Base-by-base conservation (phyloP, 2,888 invertebrate genomes). In the Macrophya alboannulata region DNA sequence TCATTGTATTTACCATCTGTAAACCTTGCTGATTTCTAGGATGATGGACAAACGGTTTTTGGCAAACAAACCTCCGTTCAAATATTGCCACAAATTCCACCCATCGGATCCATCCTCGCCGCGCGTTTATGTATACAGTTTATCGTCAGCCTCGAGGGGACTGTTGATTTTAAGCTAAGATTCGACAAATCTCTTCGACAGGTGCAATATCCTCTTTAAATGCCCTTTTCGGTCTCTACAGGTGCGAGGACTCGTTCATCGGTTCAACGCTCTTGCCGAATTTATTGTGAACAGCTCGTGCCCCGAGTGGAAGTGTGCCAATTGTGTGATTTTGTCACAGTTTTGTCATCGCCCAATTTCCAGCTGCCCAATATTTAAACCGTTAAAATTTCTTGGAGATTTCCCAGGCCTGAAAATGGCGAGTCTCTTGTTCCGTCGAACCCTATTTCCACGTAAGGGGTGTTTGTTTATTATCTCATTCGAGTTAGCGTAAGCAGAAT, bases 41-140 rank as follows among this genome's bases (percentile, higher is more conserved):
- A 45, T 65, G 84, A 65, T 37, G 72, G n/a, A 71, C 51, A 79
- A 81, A 84, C 81, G 62, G 62, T 72, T 74, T 68, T 81, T 48
- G 51, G 83, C 84, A 86, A 86, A 86, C 88, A 87, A 88, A 88
- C 85, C 88, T 40, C 76, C 65, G 76, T 86, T 81, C 86, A 88
- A 88, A 89, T 87, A 89, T 88, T 86, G 86, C 85, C 86, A 86
- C 87, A 72, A 86, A 84, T 55, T 77, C 9, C 17, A 43, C 51
- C 25, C 31, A 37, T 37, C 55, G 55, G 77, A 3, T n/a, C n/a
- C n/a, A 55, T 55, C 37, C 37, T 51, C 10, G 45, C 84, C 65
- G 45, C 31, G n/a, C 76, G 85, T 37, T 76, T 55, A 25, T 25
- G 4, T 25, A 62, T 31, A 62, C 62, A 21, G 62, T 77, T 86